Base-by-base conservation (phyloP, 2,888 invertebrate genomes). In the Hanleya hanleyi region DNA sequence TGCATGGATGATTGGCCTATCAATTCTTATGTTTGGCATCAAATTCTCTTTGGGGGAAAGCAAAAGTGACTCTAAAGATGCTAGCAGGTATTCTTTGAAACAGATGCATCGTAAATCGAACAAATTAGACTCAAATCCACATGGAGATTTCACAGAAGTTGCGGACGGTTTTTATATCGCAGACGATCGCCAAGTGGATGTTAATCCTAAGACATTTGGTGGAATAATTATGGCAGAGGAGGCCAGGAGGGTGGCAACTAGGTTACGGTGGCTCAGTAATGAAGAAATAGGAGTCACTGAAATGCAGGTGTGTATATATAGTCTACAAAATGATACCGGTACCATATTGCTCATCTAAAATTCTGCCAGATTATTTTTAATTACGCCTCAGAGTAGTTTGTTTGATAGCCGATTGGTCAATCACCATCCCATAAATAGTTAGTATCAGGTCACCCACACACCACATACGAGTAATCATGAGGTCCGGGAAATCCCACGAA, bases 221-320 rank as follows among this genome's bases (percentile, higher is more conserved):
- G 89, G 88, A 35, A 84, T 89, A 61, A 72, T 79, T 37, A 85
- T 89, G 47, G 78, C 84, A 62, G 81, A 85, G 49, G 88, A 88
- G 73, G 87, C 88, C 1, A 81, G 83, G 64, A 84, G 83, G 71
- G 75, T 91, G 35, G 87, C 89, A 5, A 83, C 85, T 15, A 85
- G 86, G 71, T 76, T 91, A 1, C 76, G 90, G 50, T 83, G 84
- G 79, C 77, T 91, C 2, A 87, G 86, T 71, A 91, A 91, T 83
- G 89, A 91, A 75, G 91, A 91, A 83, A 82, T 91, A 65, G 90
- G 90, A 71, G 88, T 91, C 35, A 87, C 89, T 18, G 83, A 82
- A 7, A 89, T 91, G 90, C 91, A 91, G 89, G 91, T 90, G 75
- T 74, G 76, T 73, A 32, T 22, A n/a, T n/a, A n/a, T n/a, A n/a